Conservation (phyloP, 1,140 invertebrate genomes). For the Mactra quadrangularis region DNA sequence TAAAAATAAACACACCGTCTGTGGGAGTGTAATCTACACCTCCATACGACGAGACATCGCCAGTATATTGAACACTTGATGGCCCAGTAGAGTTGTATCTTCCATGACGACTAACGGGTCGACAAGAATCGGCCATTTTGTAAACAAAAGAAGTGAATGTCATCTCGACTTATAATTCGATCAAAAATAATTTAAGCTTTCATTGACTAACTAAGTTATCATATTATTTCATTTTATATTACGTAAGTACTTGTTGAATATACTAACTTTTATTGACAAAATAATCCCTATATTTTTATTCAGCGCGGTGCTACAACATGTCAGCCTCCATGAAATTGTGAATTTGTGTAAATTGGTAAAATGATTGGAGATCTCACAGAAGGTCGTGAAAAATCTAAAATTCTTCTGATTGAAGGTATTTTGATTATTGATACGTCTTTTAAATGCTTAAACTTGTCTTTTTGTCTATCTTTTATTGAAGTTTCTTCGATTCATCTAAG, state of each 20-base stretch:
- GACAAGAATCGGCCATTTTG: conserved; percentile 71
- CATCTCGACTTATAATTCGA: background rate
- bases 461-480: too few species aligned
- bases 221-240: background rate
- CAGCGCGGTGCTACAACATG: conserved; percentile 1
- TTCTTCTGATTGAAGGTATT: conserved; percentile 36
- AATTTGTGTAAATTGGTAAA: too few species aligned
- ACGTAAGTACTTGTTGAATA: background rate
- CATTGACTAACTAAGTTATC: too few species aligned
- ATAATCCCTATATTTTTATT: background rate
- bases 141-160: conserved; percentile 62
- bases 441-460: too few species aligned
- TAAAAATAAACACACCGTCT: conserved; percentile 44
- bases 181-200: background rate
- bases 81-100: conserved; percentile 58
- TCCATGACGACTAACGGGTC: conserved; percentile 68
- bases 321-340: conserved; percentile 22
- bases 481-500: too few species aligned
- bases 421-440: background rate
- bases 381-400: conserved; percentile 48
- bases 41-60: conserved; percentile 45
- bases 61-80: conserved; percentile 51
- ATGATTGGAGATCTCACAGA: conserved; percentile 50
- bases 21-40: conserved; percentile 57
- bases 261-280: background rate